A percentile compares a stretch with the other conserved stretches of the same genome.
These are phyloP conservation scores for Amphipyra berbera DNA, from an alignment of 2,888 invertebrate genomes.

Conservation along the genomic window DNA sequence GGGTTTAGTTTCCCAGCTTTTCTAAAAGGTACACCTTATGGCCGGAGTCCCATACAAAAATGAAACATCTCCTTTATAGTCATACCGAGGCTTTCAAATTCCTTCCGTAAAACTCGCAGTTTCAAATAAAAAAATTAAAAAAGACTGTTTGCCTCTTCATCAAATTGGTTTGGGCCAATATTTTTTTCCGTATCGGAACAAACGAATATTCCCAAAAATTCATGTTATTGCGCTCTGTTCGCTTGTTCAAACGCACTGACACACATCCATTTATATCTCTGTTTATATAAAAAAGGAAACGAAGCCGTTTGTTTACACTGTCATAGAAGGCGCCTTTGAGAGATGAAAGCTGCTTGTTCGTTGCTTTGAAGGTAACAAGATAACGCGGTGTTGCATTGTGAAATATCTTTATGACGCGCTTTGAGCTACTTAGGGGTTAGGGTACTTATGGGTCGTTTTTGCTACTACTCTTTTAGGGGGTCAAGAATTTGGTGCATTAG, in stretches of 20 bases:
- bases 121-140: no score
- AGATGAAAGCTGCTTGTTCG: slow-evolving; percentile 51
- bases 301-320: slow-evolving; percentile 54
- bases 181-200: no score
- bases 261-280: slow-evolving; percentile 48
- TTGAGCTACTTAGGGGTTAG: slow-evolving; percentile 10
- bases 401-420: slow-evolving; percentile 36
- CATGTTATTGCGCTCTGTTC: not conserved
- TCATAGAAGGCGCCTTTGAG: slow-evolving; percentile 45
- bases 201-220: not conserved
- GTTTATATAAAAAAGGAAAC: slow-evolving; percentile 56
- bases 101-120: no score
- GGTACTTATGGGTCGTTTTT: slow-evolving; percentile 18
- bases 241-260: slow-evolving; percentile 21
- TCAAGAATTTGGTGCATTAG: no score
- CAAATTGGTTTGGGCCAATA: no score
- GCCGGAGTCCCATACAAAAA: no score
- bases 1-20: no score
- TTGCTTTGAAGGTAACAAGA: slow-evolving; percentile 50
- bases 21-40: no score
- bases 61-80: no score
- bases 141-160: no score
- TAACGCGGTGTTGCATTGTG: slow-evolving; percentile 27
- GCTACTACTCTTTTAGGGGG: slow-evolving; percentile 3
- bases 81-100: no score